Conservation (phyloP, 1,140 invertebrate species). For the Drosophila teissieri region DNA sequence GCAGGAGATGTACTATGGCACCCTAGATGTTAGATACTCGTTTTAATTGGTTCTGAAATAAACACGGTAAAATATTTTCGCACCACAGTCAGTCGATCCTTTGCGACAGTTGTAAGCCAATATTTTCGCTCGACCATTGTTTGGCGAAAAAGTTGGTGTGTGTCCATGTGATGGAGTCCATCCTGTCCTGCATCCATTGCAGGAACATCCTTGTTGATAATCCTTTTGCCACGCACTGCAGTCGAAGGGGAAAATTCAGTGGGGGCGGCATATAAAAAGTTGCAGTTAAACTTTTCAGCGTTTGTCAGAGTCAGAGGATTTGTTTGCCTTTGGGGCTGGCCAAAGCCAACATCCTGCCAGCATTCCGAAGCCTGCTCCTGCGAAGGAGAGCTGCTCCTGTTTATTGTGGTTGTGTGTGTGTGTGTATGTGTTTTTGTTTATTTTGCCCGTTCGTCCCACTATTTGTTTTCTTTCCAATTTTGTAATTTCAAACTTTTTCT, state of each 20-base stretch:
- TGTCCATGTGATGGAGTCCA: slow-evolving; percentile 21
- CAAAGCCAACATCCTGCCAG: slow-evolving; percentile 66
- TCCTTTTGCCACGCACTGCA: slow-evolving; percentile 45
- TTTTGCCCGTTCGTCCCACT: slow-evolving; percentile 64
- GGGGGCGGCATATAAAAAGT: slow-evolving; percentile 50
- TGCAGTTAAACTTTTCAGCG: slow-evolving; percentile 79
- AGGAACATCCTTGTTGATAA: slow-evolving; percentile 38
- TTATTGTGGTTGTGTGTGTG: too few species aligned
- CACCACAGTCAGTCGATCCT: slow-evolving; percentile 5
- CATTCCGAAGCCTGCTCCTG: slow-evolving; percentile 29
- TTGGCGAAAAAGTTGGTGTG: slow-evolving; percentile 21
- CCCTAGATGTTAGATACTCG: too few species aligned
- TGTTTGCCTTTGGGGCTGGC: slow-evolving; percentile 75
- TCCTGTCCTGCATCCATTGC: slow-evolving; percentile 1
- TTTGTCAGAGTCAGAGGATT: slow-evolving; percentile 81
- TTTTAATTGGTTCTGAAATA: too few species aligned
- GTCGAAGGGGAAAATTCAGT: neutral
- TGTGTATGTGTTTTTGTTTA: slow-evolving; percentile 55
- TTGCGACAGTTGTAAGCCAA: slow-evolving; percentile 6
- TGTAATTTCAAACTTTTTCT: slow-evolving; percentile 83
- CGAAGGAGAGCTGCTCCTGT: slow-evolving; percentile 16
- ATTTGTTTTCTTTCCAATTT: slow-evolving; percentile 83
- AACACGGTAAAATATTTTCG: slow-evolving; percentile 11
- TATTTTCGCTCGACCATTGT: slow-evolving; percentile 37
- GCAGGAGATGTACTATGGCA: too few species aligned